Evolutionary conservation across 2,888 invertebrate genomes (phyloP), one percentile per base, ranked within the genome.

Genomic region (Penaeus monodon): DNA sequence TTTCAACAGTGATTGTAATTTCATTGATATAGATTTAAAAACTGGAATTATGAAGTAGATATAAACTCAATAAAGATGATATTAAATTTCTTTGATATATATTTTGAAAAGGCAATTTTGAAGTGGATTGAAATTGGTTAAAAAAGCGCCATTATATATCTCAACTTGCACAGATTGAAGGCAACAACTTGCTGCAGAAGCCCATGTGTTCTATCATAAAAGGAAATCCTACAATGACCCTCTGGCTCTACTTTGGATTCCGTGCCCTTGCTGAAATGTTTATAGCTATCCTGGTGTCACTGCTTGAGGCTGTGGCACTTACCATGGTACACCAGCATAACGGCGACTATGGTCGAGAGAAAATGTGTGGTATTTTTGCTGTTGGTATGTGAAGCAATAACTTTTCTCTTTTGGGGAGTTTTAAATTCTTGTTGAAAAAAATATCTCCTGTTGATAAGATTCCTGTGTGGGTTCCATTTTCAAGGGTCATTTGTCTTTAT

Each of bases 221-320:
- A 1, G 91, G 91, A 7, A 88, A 91, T 85, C 90, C 91, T 20
- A 82, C 88, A 12, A 81, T 91, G 14, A 91, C 91, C 3, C 91
- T 91, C 63, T 91, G 91, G 90, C 87, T 90, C 17, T 91, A 91
- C 85, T 89, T 91, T 73, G 81, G 90, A 4, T 57, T 91, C 17
- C 84, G 91, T 64, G 89, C 90, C 4, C 68, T 91, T 29, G 91
- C 91, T 4, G 91, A 91, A 84, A 88, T 91, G 76, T 90, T 91
- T 77, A 88, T 91, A 14, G 90, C 91, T 38, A 89, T 91, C n/a
- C 89, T 91, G n/a, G 82, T 89, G 65, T 89, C 89, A 4, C 85
- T 90, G 27, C 81, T 90, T 29, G 89, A 90, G 76, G 89, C 90
- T 27, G 88, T 89, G 81, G 86, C 88, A 49, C 88, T 90, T 38